Evolutionary conservation across 35 echinoderm and acorn worm species (phyloP).

Genomic region (Heliocidaris tuberculata): DNA sequence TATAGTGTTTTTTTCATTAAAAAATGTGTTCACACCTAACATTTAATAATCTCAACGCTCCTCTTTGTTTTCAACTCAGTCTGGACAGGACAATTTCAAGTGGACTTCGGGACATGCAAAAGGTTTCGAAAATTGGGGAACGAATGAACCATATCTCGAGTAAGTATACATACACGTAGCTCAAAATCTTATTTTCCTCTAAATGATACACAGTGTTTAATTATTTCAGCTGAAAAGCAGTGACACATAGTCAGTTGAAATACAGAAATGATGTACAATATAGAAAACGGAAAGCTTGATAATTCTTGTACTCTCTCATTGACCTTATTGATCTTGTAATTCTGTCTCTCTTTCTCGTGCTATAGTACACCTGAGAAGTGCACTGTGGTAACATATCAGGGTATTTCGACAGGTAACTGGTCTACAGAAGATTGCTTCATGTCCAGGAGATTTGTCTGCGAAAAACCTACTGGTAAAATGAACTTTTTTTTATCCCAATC

Average conservation of each 20-base stretch:
- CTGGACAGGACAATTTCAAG: background rate
- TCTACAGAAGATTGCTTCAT: background rate
- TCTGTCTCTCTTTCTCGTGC: too few relatives aligned
- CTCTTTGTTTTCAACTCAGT: background rate
- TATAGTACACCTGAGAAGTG: background rate
- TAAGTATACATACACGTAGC: background rate
- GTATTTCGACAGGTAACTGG: background rate
- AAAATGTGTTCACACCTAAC: too few relatives aligned
- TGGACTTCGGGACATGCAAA: background rate
- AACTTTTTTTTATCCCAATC: background rate
- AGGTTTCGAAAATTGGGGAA: background rate
- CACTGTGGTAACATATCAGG: background rate
- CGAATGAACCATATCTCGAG: background rate
- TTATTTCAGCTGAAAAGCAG: too few relatives aligned
- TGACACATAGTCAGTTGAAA: too few relatives aligned
- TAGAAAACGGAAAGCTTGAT: too few relatives aligned
- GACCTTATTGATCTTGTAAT: too few relatives aligned
- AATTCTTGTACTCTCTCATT: too few relatives aligned
- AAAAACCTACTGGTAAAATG: constrained; percentile 8
- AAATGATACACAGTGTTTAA: too few relatives aligned
- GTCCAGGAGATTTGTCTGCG: constrained; percentile 4
- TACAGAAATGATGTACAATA: too few relatives aligned
- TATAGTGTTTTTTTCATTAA: background rate
- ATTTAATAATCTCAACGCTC: too few relatives aligned
- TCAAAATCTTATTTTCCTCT: too few relatives aligned